phyloP scores from a whole-genome alignment of 2,113 vertebrate species.

The Petromus typicus region DNA sequence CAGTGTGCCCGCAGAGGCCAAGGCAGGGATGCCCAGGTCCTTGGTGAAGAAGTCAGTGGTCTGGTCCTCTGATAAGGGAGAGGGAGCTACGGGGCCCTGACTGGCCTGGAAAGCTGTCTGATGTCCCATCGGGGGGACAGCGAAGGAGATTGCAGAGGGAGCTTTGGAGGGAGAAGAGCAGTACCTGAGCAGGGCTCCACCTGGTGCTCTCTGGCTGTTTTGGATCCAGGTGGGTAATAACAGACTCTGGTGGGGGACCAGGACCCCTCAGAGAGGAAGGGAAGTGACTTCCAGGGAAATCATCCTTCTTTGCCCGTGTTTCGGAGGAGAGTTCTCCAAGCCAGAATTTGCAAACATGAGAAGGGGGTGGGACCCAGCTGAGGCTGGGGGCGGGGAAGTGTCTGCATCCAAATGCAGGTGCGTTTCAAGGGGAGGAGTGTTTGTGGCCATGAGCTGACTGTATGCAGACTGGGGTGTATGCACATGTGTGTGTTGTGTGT shows the following conservation, averaged over 20 bases:
- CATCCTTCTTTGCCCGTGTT: not conserved
- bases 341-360: not conserved
- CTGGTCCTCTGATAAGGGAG: not conserved
- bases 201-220: not conserved
- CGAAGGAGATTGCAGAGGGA: not conserved
- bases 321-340: not conserved
- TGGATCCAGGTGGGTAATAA: not conserved
- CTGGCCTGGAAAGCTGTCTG: not conserved
- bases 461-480: not conserved
- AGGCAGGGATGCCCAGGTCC: not conserved
- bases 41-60: not conserved
- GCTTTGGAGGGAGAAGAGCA: not conserved
- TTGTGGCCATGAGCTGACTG: not conserved
- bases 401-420: not conserved
- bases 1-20: not conserved
- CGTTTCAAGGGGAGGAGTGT: not conserved
- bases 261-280: not conserved
- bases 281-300: not conserved
- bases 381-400: not conserved
- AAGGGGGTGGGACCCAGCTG: too few relatives aligned
- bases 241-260: not conserved
- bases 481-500: not conserved
- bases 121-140: not conserved
- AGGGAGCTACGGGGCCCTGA: not conserved
- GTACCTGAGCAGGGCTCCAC: not conserved